phyloP scores from a whole-genome alignment of 1,140 invertebrate species.

The Habropoda laboriosa region DNA sequence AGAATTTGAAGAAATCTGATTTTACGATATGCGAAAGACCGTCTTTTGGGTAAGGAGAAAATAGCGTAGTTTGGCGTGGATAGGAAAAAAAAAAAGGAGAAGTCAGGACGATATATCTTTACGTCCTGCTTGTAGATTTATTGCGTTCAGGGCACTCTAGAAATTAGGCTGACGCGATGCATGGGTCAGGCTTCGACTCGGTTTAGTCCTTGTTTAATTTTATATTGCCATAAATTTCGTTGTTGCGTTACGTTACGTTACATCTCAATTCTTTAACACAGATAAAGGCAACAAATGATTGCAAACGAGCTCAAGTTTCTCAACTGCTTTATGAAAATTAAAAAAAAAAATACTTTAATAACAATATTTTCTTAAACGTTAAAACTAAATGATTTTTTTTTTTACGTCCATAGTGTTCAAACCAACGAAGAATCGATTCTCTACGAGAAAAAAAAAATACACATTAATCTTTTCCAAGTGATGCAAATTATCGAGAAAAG shows the following conservation, averaged over 20 bases:
- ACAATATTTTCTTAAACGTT: too few species aligned
- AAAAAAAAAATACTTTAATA: too few species aligned
- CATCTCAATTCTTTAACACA: not conserved
- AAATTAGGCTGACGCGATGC: slow-evolving; percentile 40
- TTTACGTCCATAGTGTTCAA: too few species aligned
- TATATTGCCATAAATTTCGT: not conserved
- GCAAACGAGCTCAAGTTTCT: too few species aligned
- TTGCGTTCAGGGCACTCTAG: slow-evolving; percentile 32
- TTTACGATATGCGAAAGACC: not conserved
- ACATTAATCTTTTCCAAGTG: too few species aligned
- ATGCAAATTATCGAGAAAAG: too few species aligned
- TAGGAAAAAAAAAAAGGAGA: not conserved
- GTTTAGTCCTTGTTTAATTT: slow-evolving; percentile 30
- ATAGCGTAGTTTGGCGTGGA: not conserved
- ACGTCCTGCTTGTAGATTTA: slow-evolving; percentile 46
- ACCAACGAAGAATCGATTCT: too few species aligned
- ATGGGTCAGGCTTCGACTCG: slow-evolving; percentile 24
- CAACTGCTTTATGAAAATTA: too few species aligned
- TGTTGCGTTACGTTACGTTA: not conserved
- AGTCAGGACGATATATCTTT: slow-evolving; percentile 43
- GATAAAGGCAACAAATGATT: too few species aligned
- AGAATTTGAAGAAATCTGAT: not conserved
- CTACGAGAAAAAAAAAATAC: too few species aligned
- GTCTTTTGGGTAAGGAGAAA: not conserved
- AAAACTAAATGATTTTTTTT: too few species aligned